Percentiles rank a stretch among this genome's conserved stretches.
Evolutionary conservation across 2,113 vertebrate genomes (phyloP).

Genomic region (Seriola quinqueradiata): DNA sequence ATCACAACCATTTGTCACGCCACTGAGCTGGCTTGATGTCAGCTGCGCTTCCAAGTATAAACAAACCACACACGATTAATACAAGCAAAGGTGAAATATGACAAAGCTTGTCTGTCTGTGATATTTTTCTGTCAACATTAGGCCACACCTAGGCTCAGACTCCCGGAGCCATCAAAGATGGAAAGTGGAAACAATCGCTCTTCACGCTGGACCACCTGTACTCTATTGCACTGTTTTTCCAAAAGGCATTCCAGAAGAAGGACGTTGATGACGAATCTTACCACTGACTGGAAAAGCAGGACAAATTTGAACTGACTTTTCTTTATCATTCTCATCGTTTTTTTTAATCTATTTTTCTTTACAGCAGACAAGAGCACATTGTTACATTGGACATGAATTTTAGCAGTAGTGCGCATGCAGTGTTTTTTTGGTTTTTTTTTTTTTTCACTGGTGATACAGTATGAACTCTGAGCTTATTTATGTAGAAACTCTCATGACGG

Average conservation of each 20-base stretch:
- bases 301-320: neutral
- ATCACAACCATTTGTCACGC: too few relatives aligned
- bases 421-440: neutral
- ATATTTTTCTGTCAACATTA: neutral
- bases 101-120: neutral
- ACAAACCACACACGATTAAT: neutral
- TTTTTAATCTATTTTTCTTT: neutral
- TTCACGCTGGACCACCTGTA: constrained; percentile 5
- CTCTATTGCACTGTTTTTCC: neutral
- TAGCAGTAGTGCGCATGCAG: constrained; percentile 27
- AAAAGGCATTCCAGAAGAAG: constrained; percentile 44
- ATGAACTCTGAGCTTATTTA: constrained; percentile 27
- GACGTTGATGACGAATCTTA: neutral
- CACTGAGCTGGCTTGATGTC: too few relatives aligned
- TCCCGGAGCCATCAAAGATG: neutral
- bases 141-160: constrained; percentile 34
- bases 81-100: neutral
- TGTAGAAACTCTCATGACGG: constrained; percentile 1
- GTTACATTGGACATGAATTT: constrained; percentile 21
- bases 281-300: neutral
- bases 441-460: neutral
- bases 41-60: neutral
- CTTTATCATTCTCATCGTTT: neutral
- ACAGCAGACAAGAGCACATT: neutral
- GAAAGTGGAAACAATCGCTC: neutral